A percentile compares a stretch with the other conserved stretches of the same genome.
Conservation (phyloP, 2,797 vertebrate genomes). For the Gorsachius magnificus region DNA sequence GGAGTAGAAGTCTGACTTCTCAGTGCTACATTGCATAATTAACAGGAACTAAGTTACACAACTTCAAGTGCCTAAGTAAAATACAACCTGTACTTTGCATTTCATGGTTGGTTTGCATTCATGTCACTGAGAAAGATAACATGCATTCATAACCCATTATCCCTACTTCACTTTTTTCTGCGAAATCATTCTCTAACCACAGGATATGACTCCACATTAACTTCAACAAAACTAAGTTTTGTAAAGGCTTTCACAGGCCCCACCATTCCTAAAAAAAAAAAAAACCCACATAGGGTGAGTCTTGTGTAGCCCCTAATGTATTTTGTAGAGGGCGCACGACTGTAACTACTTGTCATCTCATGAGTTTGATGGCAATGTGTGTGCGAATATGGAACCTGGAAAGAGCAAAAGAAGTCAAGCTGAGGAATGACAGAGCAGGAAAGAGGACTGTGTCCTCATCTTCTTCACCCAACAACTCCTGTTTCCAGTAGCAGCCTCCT, state of each 20-base stretch:
- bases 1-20: not conserved
- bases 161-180: not conserved
- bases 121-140: conserved; percentile 5
- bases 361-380: not conserved
- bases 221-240: not conserved
- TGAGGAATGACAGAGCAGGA: not conserved
- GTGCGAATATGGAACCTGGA: not conserved
- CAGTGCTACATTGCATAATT: not conserved
- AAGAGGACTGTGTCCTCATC: not conserved
- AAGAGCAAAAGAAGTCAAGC: conserved; percentile 24
- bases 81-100: conserved; percentile 17
- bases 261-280: not conserved
- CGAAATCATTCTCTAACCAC: not conserved
- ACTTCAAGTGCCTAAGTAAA: not conserved
- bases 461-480: not conserved
- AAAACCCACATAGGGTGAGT: not conserved
- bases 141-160: conserved; percentile 5
- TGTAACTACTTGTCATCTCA: not conserved
- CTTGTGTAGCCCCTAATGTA: not conserved
- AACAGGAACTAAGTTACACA: not conserved
- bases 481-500: conserved; percentile 23
- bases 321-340: not conserved
- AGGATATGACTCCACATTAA: not conserved
- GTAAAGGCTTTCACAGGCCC: not conserved
- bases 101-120: conserved; percentile 21